Percentiles rank a stretch among this genome's conserved stretches.
phyloP scores from a whole-genome alignment of 2,113 vertebrate genomes.

The Entosphenus tridentatus region DNA sequence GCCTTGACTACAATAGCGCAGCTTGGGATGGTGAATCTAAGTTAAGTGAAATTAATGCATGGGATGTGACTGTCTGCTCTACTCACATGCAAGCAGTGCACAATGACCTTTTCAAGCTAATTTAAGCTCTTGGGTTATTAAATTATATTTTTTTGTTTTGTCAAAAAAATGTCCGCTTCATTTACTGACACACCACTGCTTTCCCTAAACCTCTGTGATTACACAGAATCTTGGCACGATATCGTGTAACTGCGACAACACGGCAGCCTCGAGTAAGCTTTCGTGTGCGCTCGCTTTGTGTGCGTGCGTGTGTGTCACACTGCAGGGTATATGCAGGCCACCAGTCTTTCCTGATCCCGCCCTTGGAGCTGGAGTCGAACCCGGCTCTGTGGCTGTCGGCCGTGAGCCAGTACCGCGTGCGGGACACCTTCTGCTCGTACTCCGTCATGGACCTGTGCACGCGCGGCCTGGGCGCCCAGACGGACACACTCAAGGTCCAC shows the following conservation, averaged over 20 bases:
- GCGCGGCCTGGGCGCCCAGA: conserved; percentile 64
- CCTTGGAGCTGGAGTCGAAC: conserved; percentile 72
- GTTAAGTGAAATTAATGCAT: too few species aligned
- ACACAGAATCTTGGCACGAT: background rate
- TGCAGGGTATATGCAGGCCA: conserved; percentile 49
- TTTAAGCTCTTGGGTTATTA: too few species aligned
- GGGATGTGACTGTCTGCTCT: too few species aligned
- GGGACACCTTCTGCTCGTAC: conserved; percentile 83
- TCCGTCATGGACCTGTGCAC: conserved; percentile 97
- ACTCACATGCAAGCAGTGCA: too few species aligned
- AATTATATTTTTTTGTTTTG: too few species aligned
- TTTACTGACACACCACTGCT: background rate
- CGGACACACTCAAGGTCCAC: conserved; percentile 49
- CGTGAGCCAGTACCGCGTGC: conserved; percentile 80
- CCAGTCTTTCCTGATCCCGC: conserved; percentile 76
- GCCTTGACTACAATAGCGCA: too few species aligned
- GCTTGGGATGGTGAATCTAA: too few species aligned
- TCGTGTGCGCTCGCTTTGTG: too few species aligned
- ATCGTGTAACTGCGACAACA: too few species aligned
- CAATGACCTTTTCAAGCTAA: too few species aligned
- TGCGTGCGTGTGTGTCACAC: background rate
- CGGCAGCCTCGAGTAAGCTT: too few species aligned
- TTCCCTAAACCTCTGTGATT: background rate
- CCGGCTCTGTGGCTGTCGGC: conserved; percentile 69
- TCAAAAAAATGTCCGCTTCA: too few species aligned